Evolutionary conservation across 2,113 vertebrate genomes (phyloP), one percentile per base, ranked within the genome.

Genomic region (Elaphurus davidianus): DNA sequence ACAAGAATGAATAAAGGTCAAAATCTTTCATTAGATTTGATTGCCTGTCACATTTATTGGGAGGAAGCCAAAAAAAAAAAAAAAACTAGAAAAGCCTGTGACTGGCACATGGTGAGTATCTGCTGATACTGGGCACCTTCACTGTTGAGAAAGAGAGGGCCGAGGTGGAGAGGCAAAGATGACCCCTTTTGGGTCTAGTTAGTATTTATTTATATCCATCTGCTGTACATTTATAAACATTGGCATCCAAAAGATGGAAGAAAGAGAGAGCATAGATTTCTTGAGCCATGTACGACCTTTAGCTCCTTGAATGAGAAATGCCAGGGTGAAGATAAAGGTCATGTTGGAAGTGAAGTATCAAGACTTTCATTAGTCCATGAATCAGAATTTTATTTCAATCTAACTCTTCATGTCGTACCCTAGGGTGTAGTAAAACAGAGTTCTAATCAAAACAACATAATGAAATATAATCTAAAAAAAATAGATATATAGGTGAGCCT

Each of bases 391-490:
- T 93, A 89, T 97, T 98, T 98, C 87, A 92, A 13, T 94, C 94
- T 76, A 79, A n/a, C n/a, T 95, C 6, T 67, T 97, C 33, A 94
- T 96, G 14, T 1, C 59, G 28, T 19, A 78, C 64, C 30, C 5
- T 2, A 0, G 82, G 83, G 96, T 10, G 25, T 25, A 89, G 6
- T 95, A 47, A 98, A 98, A 94, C 83, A 81, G 90, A 97, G 59
- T 87, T 97, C 83, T 79, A 86, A 97, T 97, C 95, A 98, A 97
- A 98, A 91, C 15, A 96, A 54, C n/a, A 85, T 78, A 98, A 96
- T 96, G 81, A 97, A 97, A 95, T 94, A 96, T 59, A 96, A 98
- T 88, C 67, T 76, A 79, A 74, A 88, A 97, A 88, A 16, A 96
- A 28, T 87, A 47, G 8, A 81, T 93, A 97, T 98, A 94, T 95